A percentile compares a stretch with the other conserved stretches of the same genome.
Evolutionary conservation across 2,113 vertebrate species (phyloP).

Genomic region (Pangasianodon gigas): DNA sequence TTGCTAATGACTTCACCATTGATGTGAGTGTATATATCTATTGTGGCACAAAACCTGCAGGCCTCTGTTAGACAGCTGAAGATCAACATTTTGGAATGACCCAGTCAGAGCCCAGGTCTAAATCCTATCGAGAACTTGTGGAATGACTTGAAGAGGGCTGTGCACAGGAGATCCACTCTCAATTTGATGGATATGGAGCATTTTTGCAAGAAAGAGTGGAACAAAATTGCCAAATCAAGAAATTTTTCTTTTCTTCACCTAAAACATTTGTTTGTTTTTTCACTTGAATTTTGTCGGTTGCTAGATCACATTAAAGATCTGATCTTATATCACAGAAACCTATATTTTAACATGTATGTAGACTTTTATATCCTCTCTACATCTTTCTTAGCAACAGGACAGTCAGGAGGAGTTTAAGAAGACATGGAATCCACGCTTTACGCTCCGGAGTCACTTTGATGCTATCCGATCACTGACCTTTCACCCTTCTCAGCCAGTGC

Average conservation of each 20-base stretch:
- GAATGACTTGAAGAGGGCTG: not conserved
- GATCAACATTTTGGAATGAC: not conserved
- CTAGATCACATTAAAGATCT: not conserved
- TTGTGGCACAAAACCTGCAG: too few relatives aligned
- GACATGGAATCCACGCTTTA: slow-evolving; percentile 90
- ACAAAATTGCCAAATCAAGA: not conserved
- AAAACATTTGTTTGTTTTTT: not conserved
- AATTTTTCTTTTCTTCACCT: too few relatives aligned
- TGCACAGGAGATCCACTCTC: not conserved
- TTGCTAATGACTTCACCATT: slow-evolving; percentile 87
- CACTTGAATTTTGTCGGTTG: not conserved
- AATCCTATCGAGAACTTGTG: not conserved
- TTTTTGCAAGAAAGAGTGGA: not conserved
- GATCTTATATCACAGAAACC: not conserved
- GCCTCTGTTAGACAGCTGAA: too few relatives aligned
- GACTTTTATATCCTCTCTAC: not conserved
- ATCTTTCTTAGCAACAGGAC: slow-evolving; percentile 76
- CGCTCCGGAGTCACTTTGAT: slow-evolving; percentile 88
- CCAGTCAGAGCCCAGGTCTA: not conserved
- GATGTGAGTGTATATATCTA: slow-evolving; percentile 75
- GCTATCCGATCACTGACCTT: slow-evolving; percentile 86
- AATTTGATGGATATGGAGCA: not conserved
- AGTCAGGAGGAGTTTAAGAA: slow-evolving; percentile 87
- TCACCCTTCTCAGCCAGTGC: slow-evolving; percentile 83
- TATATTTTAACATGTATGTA: not conserved